These are phyloP conservation scores for Geotrypetes seraphini DNA, from an alignment of 2,797 vertebrate species.

Conservation along the genomic window DNA sequence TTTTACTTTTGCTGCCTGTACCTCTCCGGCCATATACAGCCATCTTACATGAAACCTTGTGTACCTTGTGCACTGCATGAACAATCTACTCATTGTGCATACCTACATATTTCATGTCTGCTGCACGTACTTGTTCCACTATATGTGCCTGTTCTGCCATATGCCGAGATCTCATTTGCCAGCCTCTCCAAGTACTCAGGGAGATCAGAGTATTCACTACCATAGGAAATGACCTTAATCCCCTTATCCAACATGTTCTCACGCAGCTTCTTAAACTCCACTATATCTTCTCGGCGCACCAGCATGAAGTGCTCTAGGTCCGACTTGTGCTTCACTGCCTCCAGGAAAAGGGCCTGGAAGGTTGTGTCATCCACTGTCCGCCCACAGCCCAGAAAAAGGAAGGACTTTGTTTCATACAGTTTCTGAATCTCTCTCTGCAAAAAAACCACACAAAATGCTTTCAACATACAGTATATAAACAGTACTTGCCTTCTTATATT, in stretches of 20 bases:
- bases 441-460: too few relatives aligned
- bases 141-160: conserved; percentile 53
- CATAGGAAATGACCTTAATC: conserved; percentile 92
- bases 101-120: conserved; percentile 41
- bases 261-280: conserved; percentile 88
- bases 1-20: too few relatives aligned
- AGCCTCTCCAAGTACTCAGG: conserved; percentile 87
- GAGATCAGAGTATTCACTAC: conserved; percentile 77
- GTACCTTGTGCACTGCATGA: too few relatives aligned
- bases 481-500: too few relatives aligned
- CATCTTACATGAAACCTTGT: too few relatives aligned
- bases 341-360: conserved; percentile 89
- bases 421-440: conserved; percentile 90
- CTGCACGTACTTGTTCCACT: too few relatives aligned
- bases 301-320: conserved; percentile 96
- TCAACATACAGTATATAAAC: too few relatives aligned
- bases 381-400: conserved; percentile 89
- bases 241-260: conserved; percentile 97
- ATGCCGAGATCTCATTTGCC: conserved; percentile 75
- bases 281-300: conserved; percentile 82
- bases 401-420: conserved; percentile 87
- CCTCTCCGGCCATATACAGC: too few relatives aligned
- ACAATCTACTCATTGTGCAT: too few relatives aligned
- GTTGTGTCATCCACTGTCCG: conserved; percentile 93
- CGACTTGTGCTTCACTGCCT: conserved; percentile 90